Base-by-base conservation (phyloP, 2,888 invertebrate species). In the Podotricha telesiphe region DNA sequence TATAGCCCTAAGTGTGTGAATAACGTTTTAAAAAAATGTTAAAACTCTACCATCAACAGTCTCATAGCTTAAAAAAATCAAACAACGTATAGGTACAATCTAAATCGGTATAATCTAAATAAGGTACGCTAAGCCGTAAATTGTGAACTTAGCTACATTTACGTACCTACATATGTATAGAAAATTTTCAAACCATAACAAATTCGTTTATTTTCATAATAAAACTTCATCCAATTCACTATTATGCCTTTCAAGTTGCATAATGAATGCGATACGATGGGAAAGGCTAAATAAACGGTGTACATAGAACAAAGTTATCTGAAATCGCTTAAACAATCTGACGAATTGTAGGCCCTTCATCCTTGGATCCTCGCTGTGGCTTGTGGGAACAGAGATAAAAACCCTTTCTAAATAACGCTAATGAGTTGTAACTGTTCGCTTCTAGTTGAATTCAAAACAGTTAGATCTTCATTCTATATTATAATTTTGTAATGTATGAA, bases 391-490 rank as follows among this genome's bases (percentile, higher is more conserved):
- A n/a, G 17, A 28, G 45, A 45, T 28, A 22, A n/a, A n/a, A n/a
- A 45, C 22, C 59, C 59, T 59, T 45, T 59, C 59, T 59, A 59
- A 59, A 22, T 22, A 22, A 28, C 22, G 2, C 28, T 59, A 59
- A 59, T 45, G 56, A 40, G 11, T 6, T 28, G 6, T 40, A 20
- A 15, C n/a, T n/a, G 40, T 20, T 20, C 6, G 20, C 22, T 22
- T 59, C 53, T 34, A n/a, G 59, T 28, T 22, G 11, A 45, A n/a
- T 10, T 4, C 15, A 45, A 8, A 15, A 8, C 10, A 13, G 22
- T 50, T 42, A 13, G 1, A 42, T 13, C 42, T 42, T 42, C 13
- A 13, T 13, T 42, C 1, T 37, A 37, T 28, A 28, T 28, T 28
- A 50, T n/a, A 1, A 15, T 2, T 17, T 47, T 7, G 17, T 19